A percentile compares a stretch with the other conserved stretches of the same genome.
Conservation (phyloP, 1,140 invertebrate species). For the Bombus impatiens region DNA sequence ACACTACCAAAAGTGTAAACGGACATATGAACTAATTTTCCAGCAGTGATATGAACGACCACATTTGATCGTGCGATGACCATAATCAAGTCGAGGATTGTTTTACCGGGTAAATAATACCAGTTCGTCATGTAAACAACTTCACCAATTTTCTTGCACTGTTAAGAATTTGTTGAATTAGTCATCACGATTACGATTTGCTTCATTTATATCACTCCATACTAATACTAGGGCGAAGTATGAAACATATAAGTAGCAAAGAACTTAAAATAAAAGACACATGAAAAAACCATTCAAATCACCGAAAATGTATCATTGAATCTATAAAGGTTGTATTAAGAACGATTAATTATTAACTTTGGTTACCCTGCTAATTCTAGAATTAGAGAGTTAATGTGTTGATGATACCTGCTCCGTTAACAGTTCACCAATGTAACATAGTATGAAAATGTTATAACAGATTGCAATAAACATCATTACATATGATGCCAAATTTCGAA, state of each 20-base stretch:
- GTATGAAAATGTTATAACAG: slow-evolving; percentile 70
- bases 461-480: slow-evolving; percentile 60
- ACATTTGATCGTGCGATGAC: slow-evolving; percentile 66
- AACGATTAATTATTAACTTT: too few species aligned
- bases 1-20: slow-evolving; percentile 66
- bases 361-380: too few species aligned
- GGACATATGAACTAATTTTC: slow-evolving; percentile 64
- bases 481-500: slow-evolving; percentile 30
- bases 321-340: too few species aligned
- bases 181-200: neutral
- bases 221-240: too few species aligned
- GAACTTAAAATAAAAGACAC: too few species aligned
- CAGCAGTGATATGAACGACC: slow-evolving; percentile 63
- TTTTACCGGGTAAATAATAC: slow-evolving; percentile 61
- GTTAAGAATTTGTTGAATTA: slow-evolving; percentile 9
- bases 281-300: too few species aligned
- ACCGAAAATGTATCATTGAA: too few species aligned
- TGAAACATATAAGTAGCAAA: too few species aligned
- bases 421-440: slow-evolving; percentile 71
- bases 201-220: neutral
- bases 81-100: slow-evolving; percentile 57
- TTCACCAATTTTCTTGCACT: slow-evolving; percentile 67
- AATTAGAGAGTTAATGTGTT: neutral
- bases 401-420: slow-evolving; percentile 64
- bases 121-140: slow-evolving; percentile 67